Evolutionary conservation across 2,888 invertebrate species (phyloP), one percentile per base, ranked within the genome.

Genomic region (Sinohyriopsis cumingii): DNA sequence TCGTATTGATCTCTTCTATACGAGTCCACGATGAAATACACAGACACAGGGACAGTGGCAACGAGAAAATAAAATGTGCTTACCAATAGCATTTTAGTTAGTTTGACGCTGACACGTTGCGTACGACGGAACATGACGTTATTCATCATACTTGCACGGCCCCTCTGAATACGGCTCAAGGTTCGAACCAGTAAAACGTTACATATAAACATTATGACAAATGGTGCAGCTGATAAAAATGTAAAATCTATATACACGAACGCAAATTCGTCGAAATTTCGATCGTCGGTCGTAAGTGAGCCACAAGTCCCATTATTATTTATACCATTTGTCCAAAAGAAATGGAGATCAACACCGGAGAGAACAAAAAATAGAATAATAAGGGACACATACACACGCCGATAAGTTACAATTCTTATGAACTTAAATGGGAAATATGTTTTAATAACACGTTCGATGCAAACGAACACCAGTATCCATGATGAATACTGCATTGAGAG

Each of bases 241-340:
- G 68, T 55, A 55, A 82, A 75, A 59, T 82, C 82, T 57, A 82
- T 73, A 62, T 71, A 82, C 3, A 80, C 76, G 59, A 78, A 82
- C 5, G 78, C 69, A 61, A 78, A 56, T 65, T 82, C 79, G 55
- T 82, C 82, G 55, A 79, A 82, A 57, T 73, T 62, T 24, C 62
- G 71, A 33, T 68, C 62, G 3, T 75, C 72, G 1, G 59, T 53
- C 1, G 73, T 75, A 1, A 82, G 66, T 12, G 82, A 82, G 6
- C 67, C 59, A 59, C 82, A 80, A 2, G 61, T 65, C 19, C 71
- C 74, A 7, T 77, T 74, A 5, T 67, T 68, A n/a, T 69, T 72
- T 1, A 82, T 69, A 25, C 79, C 80, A 54, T 82, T 80, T n/a
- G 82, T 82, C 66, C 78, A 71, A 55, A 82, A 75, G 60, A 80